Conservation (phyloP, 2,797 vertebrate genomes). For the Philypnodon macrostomus region DNA sequence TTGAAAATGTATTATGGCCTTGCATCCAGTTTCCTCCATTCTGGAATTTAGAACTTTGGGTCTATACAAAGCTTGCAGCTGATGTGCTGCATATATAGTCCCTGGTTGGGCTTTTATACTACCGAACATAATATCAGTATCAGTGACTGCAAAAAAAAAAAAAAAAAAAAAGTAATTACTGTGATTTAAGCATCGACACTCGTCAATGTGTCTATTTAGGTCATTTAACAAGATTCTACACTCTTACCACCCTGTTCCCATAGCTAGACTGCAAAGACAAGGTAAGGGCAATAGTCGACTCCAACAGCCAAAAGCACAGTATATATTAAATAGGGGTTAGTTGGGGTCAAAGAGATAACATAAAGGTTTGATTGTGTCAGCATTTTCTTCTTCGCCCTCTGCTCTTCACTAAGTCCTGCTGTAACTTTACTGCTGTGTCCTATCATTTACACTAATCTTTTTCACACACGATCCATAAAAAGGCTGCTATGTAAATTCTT, state of each 20-base stretch:
- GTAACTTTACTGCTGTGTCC: constrained; percentile 27
- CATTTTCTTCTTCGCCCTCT: constrained; percentile 34
- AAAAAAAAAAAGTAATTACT: no score
- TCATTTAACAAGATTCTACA: no score
- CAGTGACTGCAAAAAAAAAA: no score
- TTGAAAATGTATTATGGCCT: no score
- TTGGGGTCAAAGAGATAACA: constrained; percentile 58
- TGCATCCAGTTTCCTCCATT: no score
- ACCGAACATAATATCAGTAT: no score
- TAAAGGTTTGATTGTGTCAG: constrained; percentile 44
- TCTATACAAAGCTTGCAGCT: no score
- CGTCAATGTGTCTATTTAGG: no score
- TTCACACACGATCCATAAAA: constrained; percentile 11
- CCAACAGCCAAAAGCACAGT: constrained; percentile 46
- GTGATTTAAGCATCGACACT: no score
- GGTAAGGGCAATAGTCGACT: constrained; percentile 49
- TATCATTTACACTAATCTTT: constrained; percentile 34
- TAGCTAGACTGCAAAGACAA: constrained; percentile 26
- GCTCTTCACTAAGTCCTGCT: constrained; percentile 12
- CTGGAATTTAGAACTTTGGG: no score
- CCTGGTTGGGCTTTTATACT: no score
- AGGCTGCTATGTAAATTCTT: constrained; percentile 23
- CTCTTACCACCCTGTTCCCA: background rate
- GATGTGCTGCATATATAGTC: no score
- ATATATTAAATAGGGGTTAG: constrained; percentile 38